A percentile compares a stretch with the other conserved stretches of the same genome.
phyloP scores from a whole-genome alignment of 2,797 vertebrate genomes.

The Acomys russatus region DNA sequence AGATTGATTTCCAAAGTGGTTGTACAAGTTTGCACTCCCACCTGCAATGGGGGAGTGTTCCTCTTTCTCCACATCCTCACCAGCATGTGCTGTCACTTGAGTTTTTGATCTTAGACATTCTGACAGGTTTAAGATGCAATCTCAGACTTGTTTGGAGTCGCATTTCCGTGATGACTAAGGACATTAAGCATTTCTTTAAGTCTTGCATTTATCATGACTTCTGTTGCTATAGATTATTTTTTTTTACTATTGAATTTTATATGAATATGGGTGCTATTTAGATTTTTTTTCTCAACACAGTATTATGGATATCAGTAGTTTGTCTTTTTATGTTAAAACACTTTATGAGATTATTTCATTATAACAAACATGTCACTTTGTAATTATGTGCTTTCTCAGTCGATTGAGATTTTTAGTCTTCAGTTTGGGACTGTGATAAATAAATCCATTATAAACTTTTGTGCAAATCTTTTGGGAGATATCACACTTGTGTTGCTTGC shows the following conservation, averaged over 20 bases:
- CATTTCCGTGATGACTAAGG: no score
- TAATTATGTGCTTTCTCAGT: background rate
- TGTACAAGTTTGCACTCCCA: no score
- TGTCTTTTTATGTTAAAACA: conserved; percentile 6
- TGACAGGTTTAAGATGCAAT: no score
- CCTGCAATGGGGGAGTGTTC: no score
- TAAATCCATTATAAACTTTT: background rate
- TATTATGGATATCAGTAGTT: background rate
- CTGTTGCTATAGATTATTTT: background rate
- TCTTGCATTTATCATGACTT: background rate
- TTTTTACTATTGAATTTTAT: background rate
- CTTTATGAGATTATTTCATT: background rate
- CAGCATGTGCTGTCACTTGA: no score
- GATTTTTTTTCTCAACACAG: background rate
- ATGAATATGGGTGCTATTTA: background rate
- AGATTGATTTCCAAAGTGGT: no score
- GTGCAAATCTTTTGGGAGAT: background rate
- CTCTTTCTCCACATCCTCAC: no score
- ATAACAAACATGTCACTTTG: background rate
- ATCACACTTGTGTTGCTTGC: background rate
- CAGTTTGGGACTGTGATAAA: background rate
- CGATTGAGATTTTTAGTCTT: background rate
- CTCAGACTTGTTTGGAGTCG: no score
- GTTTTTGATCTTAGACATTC: no score
- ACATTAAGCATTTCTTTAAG: no score